phyloP scores from a whole-genome alignment of 2,888 invertebrate species.

The Drosophila seclusa region DNA sequence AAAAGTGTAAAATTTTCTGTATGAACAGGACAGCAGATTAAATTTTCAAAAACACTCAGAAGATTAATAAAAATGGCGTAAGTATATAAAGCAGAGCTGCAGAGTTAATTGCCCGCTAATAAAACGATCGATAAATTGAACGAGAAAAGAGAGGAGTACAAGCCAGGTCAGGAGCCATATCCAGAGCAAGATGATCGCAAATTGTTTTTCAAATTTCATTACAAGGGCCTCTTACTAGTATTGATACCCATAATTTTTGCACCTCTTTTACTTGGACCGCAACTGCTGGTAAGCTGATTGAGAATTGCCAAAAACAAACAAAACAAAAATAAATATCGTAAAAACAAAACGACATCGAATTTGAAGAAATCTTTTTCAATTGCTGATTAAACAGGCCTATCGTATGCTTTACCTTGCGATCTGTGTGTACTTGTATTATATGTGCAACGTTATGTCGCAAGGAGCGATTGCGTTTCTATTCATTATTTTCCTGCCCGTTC shows the following conservation, averaged over 20 bases:
- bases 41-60: background rate
- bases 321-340: background rate
- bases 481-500: constrained; percentile 44
- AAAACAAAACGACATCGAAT: too few species aligned
- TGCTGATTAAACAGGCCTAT: constrained; percentile 28
- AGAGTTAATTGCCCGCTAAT: background rate
- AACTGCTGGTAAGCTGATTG: constrained; percentile 32
- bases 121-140: background rate
- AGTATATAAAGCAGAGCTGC: constrained; percentile 1
- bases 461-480: constrained; percentile 56
- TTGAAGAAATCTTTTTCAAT: background rate
- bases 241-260: constrained; percentile 43
- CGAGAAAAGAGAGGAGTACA: constrained; percentile 45
- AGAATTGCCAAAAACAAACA: background rate
- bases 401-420: constrained; percentile 47
- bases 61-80: constrained; percentile 21
- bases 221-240: constrained; percentile 56
- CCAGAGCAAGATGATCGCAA: constrained; percentile 51
- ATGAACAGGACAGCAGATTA: background rate
- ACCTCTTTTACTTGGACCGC: constrained; percentile 39
- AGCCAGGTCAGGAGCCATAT: constrained; percentile 50
- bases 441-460: constrained; percentile 56
- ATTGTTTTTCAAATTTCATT: constrained; percentile 59
- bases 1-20: background rate
- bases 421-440: constrained; percentile 45